A percentile compares a stretch with the other conserved stretches of the same genome.
These are phyloP conservation scores for Trachelus troglodyta DNA, from an alignment of 2,888 invertebrate species.

Conservation along the genomic window DNA sequence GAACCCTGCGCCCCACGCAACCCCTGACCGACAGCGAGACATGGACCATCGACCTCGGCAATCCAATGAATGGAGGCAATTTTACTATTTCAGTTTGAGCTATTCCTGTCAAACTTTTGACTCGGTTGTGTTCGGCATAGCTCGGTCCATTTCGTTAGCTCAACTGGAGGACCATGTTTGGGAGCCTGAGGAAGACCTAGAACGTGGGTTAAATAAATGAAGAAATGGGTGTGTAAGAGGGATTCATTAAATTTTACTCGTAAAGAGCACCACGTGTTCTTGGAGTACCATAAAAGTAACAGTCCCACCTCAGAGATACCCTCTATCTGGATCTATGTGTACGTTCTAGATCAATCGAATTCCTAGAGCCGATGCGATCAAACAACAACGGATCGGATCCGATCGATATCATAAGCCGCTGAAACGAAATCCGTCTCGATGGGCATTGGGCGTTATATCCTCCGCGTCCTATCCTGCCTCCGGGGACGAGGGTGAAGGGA, in stretches of 20 bases:
- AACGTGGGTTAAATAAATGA: too few relatives aligned
- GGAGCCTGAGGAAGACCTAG: not conserved
- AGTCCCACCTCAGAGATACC: not conserved
- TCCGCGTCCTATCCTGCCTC: not conserved
- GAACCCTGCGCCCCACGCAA: not conserved
- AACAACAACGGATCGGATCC: not conserved
- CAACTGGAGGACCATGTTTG: not conserved
- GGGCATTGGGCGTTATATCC: not conserved
- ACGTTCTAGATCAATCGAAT: not conserved
- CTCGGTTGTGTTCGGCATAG: not conserved
- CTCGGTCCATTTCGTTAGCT: not conserved
- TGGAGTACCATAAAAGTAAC: not conserved
- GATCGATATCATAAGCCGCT: not conserved
- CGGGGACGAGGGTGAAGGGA: not conserved
- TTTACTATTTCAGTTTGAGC: constrained; percentile 1
- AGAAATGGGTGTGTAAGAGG: not conserved
- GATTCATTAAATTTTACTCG: not conserved
- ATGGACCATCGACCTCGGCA: not conserved
- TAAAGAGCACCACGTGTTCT: not conserved
- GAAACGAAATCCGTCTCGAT: not conserved
- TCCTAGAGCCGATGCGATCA: not conserved
- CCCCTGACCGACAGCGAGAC: not conserved
- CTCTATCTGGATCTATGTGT: not conserved
- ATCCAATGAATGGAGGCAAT: not conserved
- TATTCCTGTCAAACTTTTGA: not conserved